Percentiles rank a stretch among this genome's conserved stretches.
These are phyloP conservation scores for Patella depressa DNA, from an alignment of 2,888 invertebrate genomes.

Conservation along the genomic window DNA sequence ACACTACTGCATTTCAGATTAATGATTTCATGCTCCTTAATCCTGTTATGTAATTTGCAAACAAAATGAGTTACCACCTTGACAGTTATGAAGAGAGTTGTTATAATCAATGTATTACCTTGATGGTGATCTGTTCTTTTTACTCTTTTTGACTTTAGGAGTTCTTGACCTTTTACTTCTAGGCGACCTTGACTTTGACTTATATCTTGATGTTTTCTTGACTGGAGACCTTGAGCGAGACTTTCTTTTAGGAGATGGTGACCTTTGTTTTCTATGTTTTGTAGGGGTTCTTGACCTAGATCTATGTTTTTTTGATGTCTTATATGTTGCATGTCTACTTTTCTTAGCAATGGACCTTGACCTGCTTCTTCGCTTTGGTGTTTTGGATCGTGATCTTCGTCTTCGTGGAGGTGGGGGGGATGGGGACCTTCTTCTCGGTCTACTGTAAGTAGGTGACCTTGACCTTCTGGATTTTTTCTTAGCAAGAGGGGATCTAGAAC, in stretches of 20 bases:
- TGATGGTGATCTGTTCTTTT: slow-evolving; percentile 35
- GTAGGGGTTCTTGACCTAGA: slow-evolving; percentile 37
- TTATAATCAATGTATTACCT: slow-evolving; percentile 20
- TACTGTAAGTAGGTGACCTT: not conserved
- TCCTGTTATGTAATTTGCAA: too few relatives aligned
- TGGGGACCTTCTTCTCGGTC: not conserved
- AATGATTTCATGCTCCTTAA: too few relatives aligned
- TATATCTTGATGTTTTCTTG: slow-evolving; percentile 35
- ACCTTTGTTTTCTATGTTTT: slow-evolving; percentile 15
- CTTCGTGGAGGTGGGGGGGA: not conserved
- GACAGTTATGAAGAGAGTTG: too few relatives aligned
- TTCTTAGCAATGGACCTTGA: not conserved
- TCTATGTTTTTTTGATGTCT: not conserved
- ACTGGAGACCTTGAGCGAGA: slow-evolving; percentile 34
- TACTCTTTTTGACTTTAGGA: slow-evolving; percentile 34
- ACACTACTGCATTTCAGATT: too few relatives aligned
- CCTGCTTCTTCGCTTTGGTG: not conserved
- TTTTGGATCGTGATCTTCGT: not conserved
- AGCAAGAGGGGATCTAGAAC: not conserved
- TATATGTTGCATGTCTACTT: not conserved
- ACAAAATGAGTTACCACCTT: too few relatives aligned
- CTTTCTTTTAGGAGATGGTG: slow-evolving; percentile 31
- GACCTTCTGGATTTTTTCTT: not conserved
- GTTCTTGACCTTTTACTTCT: slow-evolving; percentile 45
- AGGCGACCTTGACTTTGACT: slow-evolving; percentile 36